Evolutionary conservation across 2,113 vertebrate genomes (phyloP), one percentile per base, ranked within the genome.

Genomic region (Rutilus rutilus): DNA sequence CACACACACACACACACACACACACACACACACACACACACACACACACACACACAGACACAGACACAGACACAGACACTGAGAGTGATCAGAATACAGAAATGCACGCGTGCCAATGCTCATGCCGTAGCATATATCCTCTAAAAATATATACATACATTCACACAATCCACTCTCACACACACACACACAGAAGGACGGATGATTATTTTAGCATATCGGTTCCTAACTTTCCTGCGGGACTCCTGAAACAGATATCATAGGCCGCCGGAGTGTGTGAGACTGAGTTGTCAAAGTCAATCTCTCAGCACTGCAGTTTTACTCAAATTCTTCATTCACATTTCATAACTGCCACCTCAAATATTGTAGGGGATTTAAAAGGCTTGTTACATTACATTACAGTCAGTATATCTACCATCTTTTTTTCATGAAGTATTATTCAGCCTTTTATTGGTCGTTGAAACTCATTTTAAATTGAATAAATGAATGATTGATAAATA

Each of bases 121-220:
- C 23, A 65, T 71, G 52, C 54, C 86, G 39, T 60, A 33, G 73
- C 9, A 19, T 64, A 78, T 65, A 50, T n/a, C 57, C 7, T 83
- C 39, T 62, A 39, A 67, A 86, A 87, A 67, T 84, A 67, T 84
- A 75, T 50, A 54, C 83, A 83, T 82, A 50, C 62, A 54, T 76
- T 50, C 81, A 64, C 86, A 84, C 21, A 23, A 64, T n/a, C 12
- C 42, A 42, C 30, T 33, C 30, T 30, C 1, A 2, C 30, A 33
- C 33, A 33, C 30, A 4, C 3, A 50, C 17, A 62, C 62, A 77
- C 69, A 57, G 59, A 85, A 25, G 33, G 47, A 60, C 45, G 47
- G 83, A 90, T 94, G 91, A 95, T 94, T 89, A 89, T 85, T 94
- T 95, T 91, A 92, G 92, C 93, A 94, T 93, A 87, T 92, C 89